Evolutionary conservation across 1,140 invertebrate species (phyloP), one percentile per base, ranked within the genome.

Genomic region (Musca vetustissima): DNA sequence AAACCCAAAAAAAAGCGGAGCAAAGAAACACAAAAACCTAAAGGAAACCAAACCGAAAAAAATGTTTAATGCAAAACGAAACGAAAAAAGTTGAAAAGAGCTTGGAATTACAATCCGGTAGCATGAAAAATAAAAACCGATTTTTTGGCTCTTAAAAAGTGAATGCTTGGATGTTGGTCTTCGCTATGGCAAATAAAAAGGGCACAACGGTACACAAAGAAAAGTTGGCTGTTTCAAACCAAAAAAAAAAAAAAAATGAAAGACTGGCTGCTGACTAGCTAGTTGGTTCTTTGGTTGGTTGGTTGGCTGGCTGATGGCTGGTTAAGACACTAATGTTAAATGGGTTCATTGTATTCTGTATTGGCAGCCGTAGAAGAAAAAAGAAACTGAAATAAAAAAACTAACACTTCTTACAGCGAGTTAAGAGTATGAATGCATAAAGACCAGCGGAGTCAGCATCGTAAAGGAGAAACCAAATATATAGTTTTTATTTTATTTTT

Each of bases 281-380:
- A 11, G 36, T 43, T 43, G 36, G 36, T 43, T 43, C 6, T 1
- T 13, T 11, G 36, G 36, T 11, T 43, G 36, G 36, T 2, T 43
- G 11, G 36, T 11, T 43, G 36, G 36, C 36, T 43, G 36, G n/a
- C 28, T 61, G 36, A 43, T 61, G 57, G 36, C 57, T 61, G 57
- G 28, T 61, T 61, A 61, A 61, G 57, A 61, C 25, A 61, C 57
- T 61, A 61, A 61, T 61, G 57, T 36, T 43, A 61, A 61, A 61
- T 61, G 57, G 57, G 57, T 61, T 61, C 57, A 61, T 61, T 61
- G 57, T 61, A 61, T 61, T 61, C 57, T 36, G 36, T 61, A 61
- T 61, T 61, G 57, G 36, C 36, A 43, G 36, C 28, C 25, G 36
- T 19, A 61, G 15, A 32, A 59, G 13, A 59, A 61, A 1, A 3